Base-by-base conservation (phyloP, 1,140 invertebrate species). In the Bombus waltoni region DNA sequence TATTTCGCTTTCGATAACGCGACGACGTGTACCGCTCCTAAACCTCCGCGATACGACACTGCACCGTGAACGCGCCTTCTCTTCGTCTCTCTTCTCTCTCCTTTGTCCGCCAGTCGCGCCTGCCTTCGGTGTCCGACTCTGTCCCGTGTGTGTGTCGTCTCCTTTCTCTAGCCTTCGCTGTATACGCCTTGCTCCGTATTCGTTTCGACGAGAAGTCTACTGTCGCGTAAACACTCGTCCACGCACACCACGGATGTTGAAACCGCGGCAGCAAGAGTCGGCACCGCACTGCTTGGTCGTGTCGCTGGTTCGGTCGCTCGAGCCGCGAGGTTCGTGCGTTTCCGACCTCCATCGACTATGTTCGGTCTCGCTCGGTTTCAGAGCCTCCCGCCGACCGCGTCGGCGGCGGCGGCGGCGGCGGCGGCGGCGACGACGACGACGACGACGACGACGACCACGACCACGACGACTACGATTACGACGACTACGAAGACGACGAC, bases 231-330 rank as follows among this genome's bases (percentile, higher is more conserved):
- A 91, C 89, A 91, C 89, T 47, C 84, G 87, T 87, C 53, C 87
- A 81, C 83, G 73, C 80, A 81, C 87, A 80, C 85, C 66, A 62
- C 86, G 77, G 44, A 68, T 86, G 71, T 76, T 83, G 68, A 28
- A 85, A 88, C 87, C 89, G 89, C 89, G 89, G 87, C 84, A 90
- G 83, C 89, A 88, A 89, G 89, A 90, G 90, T 90, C 90, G 89
- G 89, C 85, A 89, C 87, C 89, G 89, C 87, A 91, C 90, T 91
- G 90, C 74, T 88, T 74, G 84, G 68, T 77, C 72, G 80, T 90
- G 78, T 83, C 87, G 89, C 68, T 85, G 78, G 89, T 81, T 90
- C 87, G 89, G 89, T 44, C 75, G 89, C 89, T 89, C 90, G 89
- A 90, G 86, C 90, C 87, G 81, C 79, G 65, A 68, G 74, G 81